These are phyloP conservation scores for Girardinus metallicus DNA, from an alignment of 2,797 vertebrate species.

Conservation along the genomic window DNA sequence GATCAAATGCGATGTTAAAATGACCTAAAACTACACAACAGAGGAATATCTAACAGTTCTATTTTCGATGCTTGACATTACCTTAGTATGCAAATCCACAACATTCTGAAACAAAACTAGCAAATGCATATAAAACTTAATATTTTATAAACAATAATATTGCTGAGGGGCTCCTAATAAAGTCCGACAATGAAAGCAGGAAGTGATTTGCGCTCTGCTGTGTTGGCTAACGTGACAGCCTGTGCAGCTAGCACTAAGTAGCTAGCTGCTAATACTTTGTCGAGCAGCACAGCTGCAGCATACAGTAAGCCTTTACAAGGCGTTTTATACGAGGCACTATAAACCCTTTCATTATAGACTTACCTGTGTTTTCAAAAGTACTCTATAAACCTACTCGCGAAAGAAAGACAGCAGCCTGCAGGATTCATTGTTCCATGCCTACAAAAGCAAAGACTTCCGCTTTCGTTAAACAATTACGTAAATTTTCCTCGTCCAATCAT, in stretches of 20 bases:
- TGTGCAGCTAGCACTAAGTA: constrained; percentile 34
- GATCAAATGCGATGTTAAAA: neutral
- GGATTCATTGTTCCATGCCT: constrained; percentile 31
- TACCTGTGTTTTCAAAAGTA: constrained; percentile 30
- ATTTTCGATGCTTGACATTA: neutral
- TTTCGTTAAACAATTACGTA: constrained; percentile 4
- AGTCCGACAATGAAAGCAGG: neutral
- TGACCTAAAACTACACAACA: neutral
- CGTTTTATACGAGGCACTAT: fast-evolving
- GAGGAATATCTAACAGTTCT: neutral
- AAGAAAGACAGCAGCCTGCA: neutral
- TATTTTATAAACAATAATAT: neutral
- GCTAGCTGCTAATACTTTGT: constrained; percentile 1
- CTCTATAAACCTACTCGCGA: neutral
- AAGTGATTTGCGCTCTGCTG: neutral
- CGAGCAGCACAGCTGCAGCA: neutral
- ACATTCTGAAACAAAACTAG: neutral
- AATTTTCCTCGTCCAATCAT: constrained; percentile 20
- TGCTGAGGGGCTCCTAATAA: no score
- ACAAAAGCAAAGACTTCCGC: constrained; percentile 48
- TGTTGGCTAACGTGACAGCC: constrained; percentile 33
- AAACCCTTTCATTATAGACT: neutral
- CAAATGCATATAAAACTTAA: neutral
- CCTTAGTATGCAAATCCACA: neutral
- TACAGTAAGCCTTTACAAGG: neutral